A percentile compares a stretch with the other conserved stretches of the same genome.
phyloP scores from a whole-genome alignment of 2,797 vertebrate species.

The Lophius americanus region DNA sequence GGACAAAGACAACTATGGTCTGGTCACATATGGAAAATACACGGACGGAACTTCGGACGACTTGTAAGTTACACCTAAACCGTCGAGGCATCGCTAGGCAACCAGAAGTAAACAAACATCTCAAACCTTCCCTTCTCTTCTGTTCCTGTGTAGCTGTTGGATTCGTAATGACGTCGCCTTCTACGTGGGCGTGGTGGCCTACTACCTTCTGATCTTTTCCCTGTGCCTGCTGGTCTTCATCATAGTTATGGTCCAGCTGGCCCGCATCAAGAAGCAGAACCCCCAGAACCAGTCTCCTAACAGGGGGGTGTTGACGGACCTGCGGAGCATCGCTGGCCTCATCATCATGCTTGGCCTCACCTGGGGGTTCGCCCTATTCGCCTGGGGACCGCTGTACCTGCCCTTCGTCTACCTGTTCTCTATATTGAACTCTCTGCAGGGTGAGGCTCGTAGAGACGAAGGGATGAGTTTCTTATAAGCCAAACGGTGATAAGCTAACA shows the following conservation, averaged over 20 bases:
- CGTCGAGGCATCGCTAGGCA: too few species aligned
- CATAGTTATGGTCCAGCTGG: constrained; percentile 92
- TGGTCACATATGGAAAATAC: constrained; percentile 83
- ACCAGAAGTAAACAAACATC: too few species aligned
- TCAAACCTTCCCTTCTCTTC: too few species aligned
- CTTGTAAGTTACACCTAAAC: constrained; percentile 85
- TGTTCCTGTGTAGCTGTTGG: constrained; percentile 87
- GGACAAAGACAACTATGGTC: constrained; percentile 88
- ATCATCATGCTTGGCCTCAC: constrained; percentile 93
- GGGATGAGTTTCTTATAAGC: too few species aligned
- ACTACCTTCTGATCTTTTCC: constrained; percentile 89
- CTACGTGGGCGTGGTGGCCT: constrained; percentile 92
- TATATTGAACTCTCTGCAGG: constrained; percentile 94
- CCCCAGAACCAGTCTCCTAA: constrained; percentile 89
- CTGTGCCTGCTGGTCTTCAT: constrained; percentile 91
- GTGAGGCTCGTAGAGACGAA: constrained; percentile 69
- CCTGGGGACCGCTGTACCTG: constrained; percentile 88
- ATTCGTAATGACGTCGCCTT: constrained; percentile 86
- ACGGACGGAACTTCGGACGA: constrained; percentile 81
- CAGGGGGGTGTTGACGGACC: constrained; percentile 85
- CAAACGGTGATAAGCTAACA: too few species aligned
- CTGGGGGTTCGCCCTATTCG: constrained; percentile 95
- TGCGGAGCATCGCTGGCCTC: constrained; percentile 90
- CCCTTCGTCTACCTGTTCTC: constrained; percentile 92
- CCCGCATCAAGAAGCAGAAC: constrained; percentile 93